A percentile compares a stretch with the other conserved stretches of the same genome.
phyloP scores from a whole-genome alignment of 2,888 invertebrate genomes.

The Agriopis leucophaearia region DNA sequence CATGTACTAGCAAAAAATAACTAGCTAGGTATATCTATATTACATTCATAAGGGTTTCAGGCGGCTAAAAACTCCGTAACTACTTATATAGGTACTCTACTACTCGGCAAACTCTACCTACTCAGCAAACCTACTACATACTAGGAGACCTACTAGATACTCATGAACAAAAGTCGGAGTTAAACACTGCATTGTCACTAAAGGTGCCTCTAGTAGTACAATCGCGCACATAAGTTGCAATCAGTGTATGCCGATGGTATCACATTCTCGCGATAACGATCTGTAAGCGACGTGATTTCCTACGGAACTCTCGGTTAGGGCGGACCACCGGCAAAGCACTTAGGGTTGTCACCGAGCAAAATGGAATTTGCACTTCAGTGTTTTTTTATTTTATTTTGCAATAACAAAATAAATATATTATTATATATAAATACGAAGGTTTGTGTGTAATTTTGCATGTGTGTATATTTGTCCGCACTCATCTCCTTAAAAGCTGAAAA shows the following conservation, averaged over 20 bases:
- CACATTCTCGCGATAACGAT: slow-evolving; percentile 46
- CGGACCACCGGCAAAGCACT: slow-evolving; percentile 65
- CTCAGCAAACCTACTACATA: no score
- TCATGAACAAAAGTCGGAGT: neutral
- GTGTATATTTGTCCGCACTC: no score
- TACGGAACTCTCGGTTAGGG: slow-evolving; percentile 48
- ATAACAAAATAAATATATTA: no score
- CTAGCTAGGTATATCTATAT: no score
- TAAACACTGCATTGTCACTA: slow-evolving; percentile 7
- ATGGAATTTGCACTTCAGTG: neutral
- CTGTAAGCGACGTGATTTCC: slow-evolving; percentile 53
- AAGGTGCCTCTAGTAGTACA: neutral
- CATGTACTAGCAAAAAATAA: no score
- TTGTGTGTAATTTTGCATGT: no score
- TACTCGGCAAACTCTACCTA: no score
- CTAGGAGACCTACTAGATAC: neutral
- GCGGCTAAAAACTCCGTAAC: no score
- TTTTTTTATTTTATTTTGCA: neutral
- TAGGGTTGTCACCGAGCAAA: slow-evolving; percentile 37
- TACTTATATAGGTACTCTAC: no score
- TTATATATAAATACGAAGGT: no score
- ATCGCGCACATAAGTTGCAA: slow-evolving; percentile 25
- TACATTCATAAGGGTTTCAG: no score
- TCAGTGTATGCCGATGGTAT: slow-evolving; percentile 37
- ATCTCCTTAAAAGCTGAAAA: no score